phyloP scores from a whole-genome alignment of 2,113 vertebrate species.

The Loxodonta africana region DNA sequence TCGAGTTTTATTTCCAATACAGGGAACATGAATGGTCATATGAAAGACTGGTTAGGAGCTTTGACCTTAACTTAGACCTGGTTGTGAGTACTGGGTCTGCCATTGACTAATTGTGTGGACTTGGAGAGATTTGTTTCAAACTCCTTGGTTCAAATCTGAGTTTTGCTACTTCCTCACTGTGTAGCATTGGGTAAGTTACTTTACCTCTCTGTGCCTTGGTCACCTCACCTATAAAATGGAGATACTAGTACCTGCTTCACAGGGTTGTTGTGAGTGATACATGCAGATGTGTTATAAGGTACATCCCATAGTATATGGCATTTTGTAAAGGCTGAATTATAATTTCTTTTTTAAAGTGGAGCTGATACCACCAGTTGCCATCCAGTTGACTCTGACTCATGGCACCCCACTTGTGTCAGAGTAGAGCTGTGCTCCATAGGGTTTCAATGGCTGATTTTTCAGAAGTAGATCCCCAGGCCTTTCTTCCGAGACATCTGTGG shows the following conservation, averaged over 20 bases:
- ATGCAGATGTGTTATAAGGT: background rate
- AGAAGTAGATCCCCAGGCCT: background rate
- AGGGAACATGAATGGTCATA: background rate
- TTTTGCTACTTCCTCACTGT: background rate
- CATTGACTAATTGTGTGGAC: background rate
- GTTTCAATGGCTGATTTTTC: background rate
- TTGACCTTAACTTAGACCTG: background rate
- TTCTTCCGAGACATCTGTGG: background rate
- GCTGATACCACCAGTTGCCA: background rate
- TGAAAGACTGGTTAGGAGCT: background rate
- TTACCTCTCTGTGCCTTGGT: background rate
- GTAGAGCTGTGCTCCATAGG: background rate
- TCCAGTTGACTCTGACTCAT: background rate
- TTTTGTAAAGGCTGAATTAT: background rate
- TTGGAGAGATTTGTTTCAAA: background rate
- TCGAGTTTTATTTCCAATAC: background rate
- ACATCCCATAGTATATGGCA: background rate
- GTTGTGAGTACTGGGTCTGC: background rate
- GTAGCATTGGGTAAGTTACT: background rate
- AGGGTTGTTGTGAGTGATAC: background rate
- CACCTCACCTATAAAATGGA: background rate
- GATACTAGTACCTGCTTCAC: background rate
- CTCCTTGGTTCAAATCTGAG: background rate
- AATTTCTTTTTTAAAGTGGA: background rate
- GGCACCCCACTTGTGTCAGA: background rate